Conservation (phyloP, 1,140 invertebrate genomes). For the Sycobia sp. region DNA sequence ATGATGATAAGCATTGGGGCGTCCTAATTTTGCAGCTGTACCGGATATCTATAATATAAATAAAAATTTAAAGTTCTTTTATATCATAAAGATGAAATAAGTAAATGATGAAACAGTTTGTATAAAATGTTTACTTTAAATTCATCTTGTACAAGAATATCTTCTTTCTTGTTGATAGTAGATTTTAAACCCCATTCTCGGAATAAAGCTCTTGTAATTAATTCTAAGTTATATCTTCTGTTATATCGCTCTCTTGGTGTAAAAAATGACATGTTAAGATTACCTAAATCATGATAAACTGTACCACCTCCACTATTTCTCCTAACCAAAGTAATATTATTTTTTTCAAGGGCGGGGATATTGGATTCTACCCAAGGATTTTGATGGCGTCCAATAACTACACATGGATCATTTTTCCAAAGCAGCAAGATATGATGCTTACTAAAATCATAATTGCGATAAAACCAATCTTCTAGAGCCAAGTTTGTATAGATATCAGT, state of each 20-base stretch:
- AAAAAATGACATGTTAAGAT: slow-evolving; percentile 92
- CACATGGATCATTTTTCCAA: slow-evolving; percentile 90
- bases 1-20: slow-evolving; percentile 89
- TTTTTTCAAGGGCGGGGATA: slow-evolving; percentile 66
- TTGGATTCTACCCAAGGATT: slow-evolving; percentile 96
- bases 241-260: slow-evolving; percentile 78
- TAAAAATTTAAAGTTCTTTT: too few relatives aligned
- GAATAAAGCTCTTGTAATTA: slow-evolving; percentile 80
- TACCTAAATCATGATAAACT: slow-evolving; percentile 94
- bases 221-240: slow-evolving; percentile 81
- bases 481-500: slow-evolving; percentile 88
- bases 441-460: slow-evolving; percentile 80
- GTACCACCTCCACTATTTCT: slow-evolving; percentile 95
- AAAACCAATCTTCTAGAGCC: slow-evolving; percentile 94
- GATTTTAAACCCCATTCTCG: slow-evolving; percentile 79
- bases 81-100: too few relatives aligned
- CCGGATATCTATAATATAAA: slow-evolving; percentile 75
- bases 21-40: slow-evolving; percentile 87
- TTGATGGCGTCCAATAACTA: slow-evolving; percentile 95
- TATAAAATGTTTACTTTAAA: slow-evolving; percentile 73
- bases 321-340: slow-evolving; percentile 76
- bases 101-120: background rate
- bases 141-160: slow-evolving; percentile 79
- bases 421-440: slow-evolving; percentile 84
- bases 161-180: slow-evolving; percentile 77